A percentile compares a stretch with the other conserved stretches of the same genome.
phyloP scores from a whole-genome alignment of 2,888 invertebrate species.

The Drosophila percnosoma region DNA sequence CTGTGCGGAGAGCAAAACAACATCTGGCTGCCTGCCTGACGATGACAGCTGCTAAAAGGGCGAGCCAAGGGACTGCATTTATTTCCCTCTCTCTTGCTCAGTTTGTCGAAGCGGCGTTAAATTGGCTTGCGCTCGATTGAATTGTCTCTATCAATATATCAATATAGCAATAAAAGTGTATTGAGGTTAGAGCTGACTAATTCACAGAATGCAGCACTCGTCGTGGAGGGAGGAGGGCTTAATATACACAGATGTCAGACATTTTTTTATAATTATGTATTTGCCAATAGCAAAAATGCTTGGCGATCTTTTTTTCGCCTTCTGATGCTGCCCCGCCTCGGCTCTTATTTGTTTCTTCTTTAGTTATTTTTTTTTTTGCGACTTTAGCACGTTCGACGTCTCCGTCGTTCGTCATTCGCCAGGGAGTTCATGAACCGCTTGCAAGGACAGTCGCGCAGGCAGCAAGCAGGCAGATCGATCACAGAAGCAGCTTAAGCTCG shows the following conservation, averaged over 20 bases:
- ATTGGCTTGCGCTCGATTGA: conserved; percentile 62
- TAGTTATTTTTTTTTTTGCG: conserved; percentile 30
- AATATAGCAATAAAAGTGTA: conserved; percentile 58
- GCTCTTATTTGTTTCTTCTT: conserved; percentile 22
- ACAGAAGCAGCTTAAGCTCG: conserved; percentile 51
- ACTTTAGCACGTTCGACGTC: conserved; percentile 66
- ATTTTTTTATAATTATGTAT: conserved; percentile 24
- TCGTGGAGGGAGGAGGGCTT: neutral
- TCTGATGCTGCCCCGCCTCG: conserved; percentile 28
- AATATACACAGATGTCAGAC: conserved; percentile 3
- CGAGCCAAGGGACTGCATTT: conserved; percentile 33
- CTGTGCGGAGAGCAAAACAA: conserved; percentile 28
- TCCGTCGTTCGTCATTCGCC: conserved; percentile 59
- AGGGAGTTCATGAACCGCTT: conserved; percentile 75
- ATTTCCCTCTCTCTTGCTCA: conserved; percentile 1
- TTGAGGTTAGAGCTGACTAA: conserved; percentile 49
- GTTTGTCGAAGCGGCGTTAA: conserved; percentile 36
- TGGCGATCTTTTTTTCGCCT: conserved; percentile 34
- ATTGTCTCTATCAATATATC: conserved; percentile 65
- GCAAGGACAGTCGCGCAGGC: conserved; percentile 65
- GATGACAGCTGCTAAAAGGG: conserved; percentile 70
- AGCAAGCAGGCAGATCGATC: conserved; percentile 63
- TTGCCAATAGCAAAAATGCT: conserved; percentile 33
- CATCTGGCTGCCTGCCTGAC: conserved; percentile 64
- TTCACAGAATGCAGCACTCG: conserved; percentile 34